Conservation (phyloP, 2,888 invertebrate genomes). For the Pogonocherus hispidulus region DNA sequence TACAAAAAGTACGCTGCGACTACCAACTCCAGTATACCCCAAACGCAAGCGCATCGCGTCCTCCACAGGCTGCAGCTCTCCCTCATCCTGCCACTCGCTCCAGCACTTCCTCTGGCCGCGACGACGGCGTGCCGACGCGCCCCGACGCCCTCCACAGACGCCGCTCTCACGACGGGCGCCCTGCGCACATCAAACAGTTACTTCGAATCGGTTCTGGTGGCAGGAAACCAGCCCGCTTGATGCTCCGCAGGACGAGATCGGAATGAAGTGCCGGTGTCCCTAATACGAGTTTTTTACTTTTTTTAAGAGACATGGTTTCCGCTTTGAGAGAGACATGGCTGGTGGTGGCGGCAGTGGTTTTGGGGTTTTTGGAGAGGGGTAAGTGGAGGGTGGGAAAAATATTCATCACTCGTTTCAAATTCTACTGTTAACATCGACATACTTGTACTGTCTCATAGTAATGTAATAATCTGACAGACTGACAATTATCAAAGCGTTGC, state of each 20-base stretch:
- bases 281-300: slow-evolving; percentile 12
- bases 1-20: not conserved
- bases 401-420: no score
- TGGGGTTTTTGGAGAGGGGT: slow-evolving; percentile 41
- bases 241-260: not conserved
- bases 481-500: no score
- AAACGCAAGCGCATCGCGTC: slow-evolving; percentile 22
- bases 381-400: slow-evolving; percentile 20
- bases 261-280: slow-evolving; percentile 34
- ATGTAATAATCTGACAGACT: no score
- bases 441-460: no score
- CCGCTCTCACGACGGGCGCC: slow-evolving; percentile 35
- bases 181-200: slow-evolving; percentile 30
- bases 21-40: not conserved
- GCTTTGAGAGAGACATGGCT: no score
- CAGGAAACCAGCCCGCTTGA: not conserved
- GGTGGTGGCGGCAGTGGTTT: slow-evolving; percentile 38
- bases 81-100: slow-evolving; percentile 57
- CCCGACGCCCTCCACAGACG: slow-evolving; percentile 52
- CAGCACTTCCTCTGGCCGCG: slow-evolving; percentile 52
- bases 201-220: slow-evolving; percentile 3
- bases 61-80: slow-evolving; percentile 35
- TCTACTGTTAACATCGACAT: no score
- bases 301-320: slow-evolving; percentile 37
- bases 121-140: slow-evolving; percentile 48